Conservation (phyloP, 2,888 invertebrate species). For the Drosophila falleni region DNA sequence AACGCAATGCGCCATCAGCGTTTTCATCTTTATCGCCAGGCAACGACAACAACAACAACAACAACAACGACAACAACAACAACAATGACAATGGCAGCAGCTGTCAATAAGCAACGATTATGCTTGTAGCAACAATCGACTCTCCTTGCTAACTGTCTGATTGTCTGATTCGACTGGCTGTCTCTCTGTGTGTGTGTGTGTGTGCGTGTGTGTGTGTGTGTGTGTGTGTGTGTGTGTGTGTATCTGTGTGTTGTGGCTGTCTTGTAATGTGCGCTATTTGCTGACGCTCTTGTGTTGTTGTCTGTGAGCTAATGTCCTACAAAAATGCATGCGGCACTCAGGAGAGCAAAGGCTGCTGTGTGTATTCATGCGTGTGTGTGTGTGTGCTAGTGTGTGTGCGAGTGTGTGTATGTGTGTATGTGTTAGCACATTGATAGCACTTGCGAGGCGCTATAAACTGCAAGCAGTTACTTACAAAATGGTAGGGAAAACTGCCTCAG, state of each 20-base stretch:
- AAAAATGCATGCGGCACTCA: conserved; percentile 75
- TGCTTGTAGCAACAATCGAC: conserved; percentile 78
- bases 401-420: background rate
- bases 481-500: conserved; percentile 52
- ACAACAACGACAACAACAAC: conserved; percentile 18
- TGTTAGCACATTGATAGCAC: conserved; percentile 75
- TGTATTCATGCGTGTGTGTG: conserved; percentile 30
- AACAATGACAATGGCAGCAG: conserved; percentile 50
- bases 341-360: conserved; percentile 60
- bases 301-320: conserved; percentile 67
- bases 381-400: background rate
- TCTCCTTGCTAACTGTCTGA: conserved; percentile 24
- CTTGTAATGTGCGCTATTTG: conserved; percentile 64
- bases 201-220: conserved; percentile 9
- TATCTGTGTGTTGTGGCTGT: conserved; percentile 16
- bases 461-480: conserved; percentile 71
- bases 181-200: conserved; percentile 19
- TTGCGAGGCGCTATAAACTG: conserved; percentile 79
- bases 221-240: conserved; percentile 15
- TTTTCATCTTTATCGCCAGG: conserved; percentile 58
- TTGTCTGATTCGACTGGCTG: conserved; percentile 5
- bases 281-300: conserved; percentile 58
- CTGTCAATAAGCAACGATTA: conserved; percentile 80
- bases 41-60: no score
- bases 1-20: conserved; percentile 67